A percentile compares a stretch with the other conserved stretches of the same genome.
These are phyloP conservation scores for Lateolabrax maculatus DNA, from an alignment of 2,797 vertebrate genomes.

Conservation along the genomic window DNA sequence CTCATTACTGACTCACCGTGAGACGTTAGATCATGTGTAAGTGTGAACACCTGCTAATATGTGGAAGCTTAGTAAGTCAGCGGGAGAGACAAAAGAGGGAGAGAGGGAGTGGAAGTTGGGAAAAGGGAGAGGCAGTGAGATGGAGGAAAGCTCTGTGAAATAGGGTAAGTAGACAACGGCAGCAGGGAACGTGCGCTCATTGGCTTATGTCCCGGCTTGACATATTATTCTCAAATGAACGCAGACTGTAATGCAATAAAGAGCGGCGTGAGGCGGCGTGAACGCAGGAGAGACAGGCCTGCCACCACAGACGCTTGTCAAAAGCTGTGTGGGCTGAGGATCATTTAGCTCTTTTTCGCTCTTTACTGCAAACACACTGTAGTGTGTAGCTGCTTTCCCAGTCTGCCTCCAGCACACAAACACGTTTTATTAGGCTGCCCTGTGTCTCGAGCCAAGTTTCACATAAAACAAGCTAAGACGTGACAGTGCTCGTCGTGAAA, in stretches of 20 bases:
- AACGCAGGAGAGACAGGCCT: slow-evolving; percentile 28
- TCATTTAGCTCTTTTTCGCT: slow-evolving; percentile 63
- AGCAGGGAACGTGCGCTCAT: slow-evolving; percentile 40
- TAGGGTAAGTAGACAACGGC: slow-evolving; percentile 33
- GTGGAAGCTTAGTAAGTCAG: slow-evolving; percentile 36
- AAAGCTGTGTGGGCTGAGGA: slow-evolving; percentile 64
- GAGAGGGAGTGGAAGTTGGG: slow-evolving; percentile 48
- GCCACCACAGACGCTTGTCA: slow-evolving; percentile 55
- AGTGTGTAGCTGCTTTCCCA: slow-evolving; percentile 44
- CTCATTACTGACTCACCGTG: slow-evolving; percentile 64
- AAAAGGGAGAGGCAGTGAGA: slow-evolving; percentile 51
- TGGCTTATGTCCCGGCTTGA: slow-evolving; percentile 42
- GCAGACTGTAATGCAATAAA: slow-evolving; percentile 56
- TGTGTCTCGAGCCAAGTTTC: slow-evolving; percentile 49
- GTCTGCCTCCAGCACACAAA: slow-evolving; percentile 70
- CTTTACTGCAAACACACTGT: slow-evolving; percentile 63
- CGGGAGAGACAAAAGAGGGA: slow-evolving; percentile 42
- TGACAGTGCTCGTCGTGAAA: slow-evolving; percentile 36
- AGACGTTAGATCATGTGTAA: slow-evolving; percentile 56
- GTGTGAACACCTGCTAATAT: slow-evolving; percentile 65
- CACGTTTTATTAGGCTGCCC: slow-evolving; percentile 69
- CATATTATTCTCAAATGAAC: slow-evolving; percentile 59
- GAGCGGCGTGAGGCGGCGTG: slow-evolving; percentile 9
- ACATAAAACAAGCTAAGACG: slow-evolving; percentile 68
- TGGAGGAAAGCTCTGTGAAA: slow-evolving; percentile 22